Evolutionary conservation across 2,888 invertebrate species (phyloP).

Genomic region (Altica lythri): DNA sequence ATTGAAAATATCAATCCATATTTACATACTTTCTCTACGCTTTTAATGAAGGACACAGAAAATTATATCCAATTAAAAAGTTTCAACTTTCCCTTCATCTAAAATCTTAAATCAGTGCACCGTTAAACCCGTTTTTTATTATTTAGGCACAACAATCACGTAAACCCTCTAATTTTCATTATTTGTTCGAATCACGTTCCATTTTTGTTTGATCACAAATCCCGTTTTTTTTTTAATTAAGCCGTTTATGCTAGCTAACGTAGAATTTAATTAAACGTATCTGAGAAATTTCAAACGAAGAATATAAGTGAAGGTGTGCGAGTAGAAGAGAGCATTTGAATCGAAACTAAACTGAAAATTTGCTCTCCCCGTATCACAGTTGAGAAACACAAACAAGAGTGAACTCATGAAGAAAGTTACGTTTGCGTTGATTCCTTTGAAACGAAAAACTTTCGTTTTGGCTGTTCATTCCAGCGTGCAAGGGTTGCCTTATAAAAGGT

Average conservation of each 20-base stretch:
- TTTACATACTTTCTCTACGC: too few relatives aligned
- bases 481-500: too few relatives aligned
- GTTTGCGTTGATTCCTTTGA: constrained; percentile 77
- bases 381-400: constrained; percentile 9
- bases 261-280: constrained; percentile 11
- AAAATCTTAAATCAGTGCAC: too few relatives aligned
- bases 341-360: too few relatives aligned
- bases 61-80: too few relatives aligned
- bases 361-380: constrained; percentile 1
- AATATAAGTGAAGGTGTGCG: neutral
- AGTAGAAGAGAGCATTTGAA: neutral
- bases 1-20: too few relatives aligned
- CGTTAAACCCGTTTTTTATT: too few relatives aligned
- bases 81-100: too few relatives aligned
- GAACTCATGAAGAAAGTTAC: constrained; percentile 63
- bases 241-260: neutral
- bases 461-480: constrained; percentile 79
- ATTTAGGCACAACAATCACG: too few relatives aligned
- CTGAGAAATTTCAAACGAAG: constrained; percentile 2
- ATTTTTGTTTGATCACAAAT: neutral
- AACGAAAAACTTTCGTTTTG: constrained; percentile 68
- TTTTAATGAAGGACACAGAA: too few relatives aligned
- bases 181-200: neutral
- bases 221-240: constrained; percentile 15
- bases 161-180: too few relatives aligned